phyloP scores from a whole-genome alignment of 2,888 invertebrate species.

The Sialis fuliginosa region DNA sequence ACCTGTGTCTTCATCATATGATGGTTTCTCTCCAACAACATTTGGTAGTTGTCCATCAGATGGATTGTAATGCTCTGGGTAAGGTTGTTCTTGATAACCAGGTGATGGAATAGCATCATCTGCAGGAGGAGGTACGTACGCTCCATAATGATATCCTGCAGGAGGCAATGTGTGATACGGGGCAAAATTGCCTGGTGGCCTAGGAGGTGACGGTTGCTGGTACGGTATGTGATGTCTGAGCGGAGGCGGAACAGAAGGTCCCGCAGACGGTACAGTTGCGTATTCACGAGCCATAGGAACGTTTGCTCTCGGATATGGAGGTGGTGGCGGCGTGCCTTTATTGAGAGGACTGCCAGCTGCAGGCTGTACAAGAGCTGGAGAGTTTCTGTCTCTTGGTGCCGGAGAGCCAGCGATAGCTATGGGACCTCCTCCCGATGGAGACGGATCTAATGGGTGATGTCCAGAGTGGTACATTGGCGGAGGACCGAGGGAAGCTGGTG shows the following conservation, averaged over 20 bases:
- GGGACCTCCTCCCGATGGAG: conserved; percentile 33
- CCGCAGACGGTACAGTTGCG: conserved; percentile 19
- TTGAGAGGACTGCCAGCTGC: conserved; percentile 23
- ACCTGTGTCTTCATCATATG: conserved; percentile 33
- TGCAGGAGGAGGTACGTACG: conserved; percentile 24
- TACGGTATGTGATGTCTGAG: conserved; percentile 19
- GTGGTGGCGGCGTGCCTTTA: conserved; percentile 21
- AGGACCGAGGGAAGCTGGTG: conserved; percentile 14
- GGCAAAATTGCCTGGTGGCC: conserved; percentile 22
- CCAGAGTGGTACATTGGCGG: conserved; percentile 27
- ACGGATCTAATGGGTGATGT: conserved; percentile 32
- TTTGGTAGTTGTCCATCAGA: conserved; percentile 11
- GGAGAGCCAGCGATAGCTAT: conserved; percentile 22
- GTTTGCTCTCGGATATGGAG: conserved; percentile 11
- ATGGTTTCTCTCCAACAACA: conserved; percentile 21
- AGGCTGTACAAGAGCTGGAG: conserved; percentile 23
- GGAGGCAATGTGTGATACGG: conserved; percentile 29
- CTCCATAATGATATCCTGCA: conserved; percentile 27
- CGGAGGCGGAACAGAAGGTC: conserved; percentile 21
- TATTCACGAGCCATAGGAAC: conserved; percentile 8
- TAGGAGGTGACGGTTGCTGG: conserved; percentile 21
- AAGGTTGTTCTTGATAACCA: conserved; percentile 25
- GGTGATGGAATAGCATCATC: conserved; percentile 22
- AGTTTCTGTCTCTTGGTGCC: conserved; percentile 15
- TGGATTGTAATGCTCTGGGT: conserved; percentile 15